These are phyloP conservation scores for Lochmaea capreae DNA, from an alignment of 2,888 invertebrate species.

Conservation along the genomic window DNA sequence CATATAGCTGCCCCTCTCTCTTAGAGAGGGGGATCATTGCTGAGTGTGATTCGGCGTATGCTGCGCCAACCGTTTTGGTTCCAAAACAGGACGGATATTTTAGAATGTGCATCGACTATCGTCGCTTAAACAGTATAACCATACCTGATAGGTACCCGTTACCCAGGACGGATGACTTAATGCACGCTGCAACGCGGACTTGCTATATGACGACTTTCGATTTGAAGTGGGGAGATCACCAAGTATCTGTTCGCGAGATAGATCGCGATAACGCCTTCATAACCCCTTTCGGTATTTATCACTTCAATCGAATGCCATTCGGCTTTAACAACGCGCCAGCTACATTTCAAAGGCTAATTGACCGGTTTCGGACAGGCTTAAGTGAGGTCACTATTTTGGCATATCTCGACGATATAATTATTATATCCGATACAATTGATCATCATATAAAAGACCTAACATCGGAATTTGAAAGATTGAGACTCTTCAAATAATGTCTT, in stretches of 20 bases:
- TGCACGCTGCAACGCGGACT: slow-evolving; percentile 34
- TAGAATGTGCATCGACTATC: slow-evolving; percentile 45
- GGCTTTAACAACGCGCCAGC: slow-evolving; percentile 50
- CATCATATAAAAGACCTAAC: background rate
- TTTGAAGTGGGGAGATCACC: slow-evolving; percentile 25
- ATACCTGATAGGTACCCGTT: slow-evolving; percentile 43
- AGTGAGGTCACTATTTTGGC: slow-evolving; percentile 40
- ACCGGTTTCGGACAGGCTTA: slow-evolving; percentile 45
- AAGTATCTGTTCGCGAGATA: slow-evolving; percentile 20
- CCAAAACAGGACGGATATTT: slow-evolving; percentile 49
- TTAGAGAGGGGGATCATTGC: too few species aligned
- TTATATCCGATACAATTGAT: slow-evolving; percentile 35
- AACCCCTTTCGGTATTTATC: too few species aligned
- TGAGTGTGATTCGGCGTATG: too few species aligned
- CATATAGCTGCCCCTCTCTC: too few species aligned
- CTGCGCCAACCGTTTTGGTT: too few species aligned
- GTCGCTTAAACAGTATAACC: slow-evolving; percentile 46
- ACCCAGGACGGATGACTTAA: slow-evolving; percentile 45
- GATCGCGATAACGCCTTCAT: slow-evolving; percentile 42
- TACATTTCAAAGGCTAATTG: slow-evolving; percentile 50
- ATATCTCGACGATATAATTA: slow-evolving; percentile 52
- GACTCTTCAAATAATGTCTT: background rate
- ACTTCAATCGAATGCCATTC: slow-evolving; percentile 48
- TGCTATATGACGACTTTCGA: slow-evolving; percentile 37
- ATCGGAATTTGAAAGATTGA: background rate